Evolutionary conservation across 2,888 invertebrate genomes (phyloP), one percentile per base, ranked within the genome.

Genomic region (Baronia brevicornis): DNA sequence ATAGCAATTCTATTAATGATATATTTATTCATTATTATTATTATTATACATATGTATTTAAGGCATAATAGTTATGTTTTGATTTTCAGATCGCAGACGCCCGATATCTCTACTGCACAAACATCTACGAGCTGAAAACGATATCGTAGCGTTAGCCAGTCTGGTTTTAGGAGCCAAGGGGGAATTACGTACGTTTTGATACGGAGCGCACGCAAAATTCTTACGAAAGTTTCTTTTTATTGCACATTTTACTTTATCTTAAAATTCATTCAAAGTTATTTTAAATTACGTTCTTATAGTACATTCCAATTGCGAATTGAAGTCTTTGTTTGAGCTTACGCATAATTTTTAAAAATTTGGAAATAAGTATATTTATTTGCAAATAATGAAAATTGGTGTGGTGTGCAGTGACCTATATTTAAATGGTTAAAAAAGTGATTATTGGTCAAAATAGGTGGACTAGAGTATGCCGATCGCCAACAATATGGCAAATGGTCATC

Each of bases 371-470:
- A 13, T 21, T 11, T 32, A 10, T 20, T 8, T 26, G 8, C 2
- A 13, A 4, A 7, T 3, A 19, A 8, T 7, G n/a, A 3, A 19
- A n/a, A n/a, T n/a, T 9, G 17, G 17, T 9, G 17, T 22, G 26
- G 18, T 2, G 35, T 38, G 39, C 37, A 39, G 38, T 40, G 36
- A 21, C 10, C 12, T 41, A 49, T 38, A 43, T 41, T 56, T 54
- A 36, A 39, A 57, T 67, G 60, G 25, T 54, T 51, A 36, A 44
- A 46, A 40, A 18, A 51, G 60, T 62, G 62, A 18, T 48, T 31
- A 25, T 30, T 38, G 12, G 49, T 58, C 72, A 78, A 75, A 64
- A 79, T 78, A 73, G 75, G 73, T 63, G 66, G 46, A 39, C 42
- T 53, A 36, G 54, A 54, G 43, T 24, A 29, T 11, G 24, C 23